Conservation (phyloP, 2,113 vertebrate species). For the Oryzias celebensis region DNA sequence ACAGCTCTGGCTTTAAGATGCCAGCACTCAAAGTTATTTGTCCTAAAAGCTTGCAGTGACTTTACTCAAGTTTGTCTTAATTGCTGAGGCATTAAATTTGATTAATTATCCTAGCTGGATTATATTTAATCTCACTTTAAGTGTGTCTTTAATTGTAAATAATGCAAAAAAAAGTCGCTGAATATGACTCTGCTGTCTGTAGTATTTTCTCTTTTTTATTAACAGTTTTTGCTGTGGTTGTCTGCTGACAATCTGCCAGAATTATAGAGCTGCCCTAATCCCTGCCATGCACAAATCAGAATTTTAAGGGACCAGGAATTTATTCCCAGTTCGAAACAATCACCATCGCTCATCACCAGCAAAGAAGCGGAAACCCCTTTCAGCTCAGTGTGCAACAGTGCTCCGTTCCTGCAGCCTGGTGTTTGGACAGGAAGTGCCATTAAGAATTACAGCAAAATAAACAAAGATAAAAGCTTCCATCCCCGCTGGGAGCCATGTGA, state of each 20-base stretch:
- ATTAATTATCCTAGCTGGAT: too few relatives aligned
- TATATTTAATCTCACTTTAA: too few relatives aligned
- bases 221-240: too few relatives aligned
- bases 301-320: constrained; percentile 45
- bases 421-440: constrained; percentile 54
- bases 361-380: constrained; percentile 54
- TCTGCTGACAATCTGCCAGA: too few relatives aligned
- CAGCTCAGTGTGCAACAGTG: constrained; percentile 16
- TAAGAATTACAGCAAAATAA: constrained; percentile 42
- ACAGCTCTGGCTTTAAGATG: neutral
- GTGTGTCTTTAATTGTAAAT: too few relatives aligned
- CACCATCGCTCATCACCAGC: constrained; percentile 44
- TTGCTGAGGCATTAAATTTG: too few relatives aligned
- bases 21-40: neutral
- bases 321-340: constrained; percentile 58
- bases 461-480: constrained; percentile 45
- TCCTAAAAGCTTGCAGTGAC: neutral
- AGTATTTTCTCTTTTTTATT: too few relatives aligned
- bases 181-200: too few relatives aligned
- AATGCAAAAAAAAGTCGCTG: too few relatives aligned
- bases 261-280: too few relatives aligned
- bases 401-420: constrained; percentile 28
- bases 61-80: neutral
- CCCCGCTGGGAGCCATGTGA: constrained; percentile 28
- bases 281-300: neutral